phyloP scores from a whole-genome alignment of 2,888 invertebrate species.

The Nipponacmea schrenckii region DNA sequence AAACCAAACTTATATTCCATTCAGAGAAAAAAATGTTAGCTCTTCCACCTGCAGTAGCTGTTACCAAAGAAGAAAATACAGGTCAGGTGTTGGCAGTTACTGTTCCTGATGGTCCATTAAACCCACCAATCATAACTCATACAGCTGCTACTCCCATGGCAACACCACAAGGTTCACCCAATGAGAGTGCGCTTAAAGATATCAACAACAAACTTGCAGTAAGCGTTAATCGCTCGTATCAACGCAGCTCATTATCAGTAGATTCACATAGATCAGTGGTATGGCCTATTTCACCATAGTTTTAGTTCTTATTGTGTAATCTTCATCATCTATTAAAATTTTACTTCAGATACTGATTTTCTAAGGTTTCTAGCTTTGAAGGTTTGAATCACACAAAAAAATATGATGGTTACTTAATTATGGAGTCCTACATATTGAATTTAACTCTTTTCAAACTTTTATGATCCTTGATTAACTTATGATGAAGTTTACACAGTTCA shows the following conservation, averaged over 20 bases:
- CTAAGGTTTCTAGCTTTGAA: too few species aligned
- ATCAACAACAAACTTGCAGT: constrained; percentile 72
- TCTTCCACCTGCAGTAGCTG: constrained; percentile 59
- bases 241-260: constrained; percentile 62
- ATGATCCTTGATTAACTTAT: too few species aligned
- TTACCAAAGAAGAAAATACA: constrained; percentile 66
- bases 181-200: constrained; percentile 85
- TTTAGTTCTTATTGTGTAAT: not conserved
- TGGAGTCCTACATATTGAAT: too few species aligned
- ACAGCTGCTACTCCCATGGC: constrained; percentile 90
- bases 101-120: constrained; percentile 44
- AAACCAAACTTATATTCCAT: constrained; percentile 7
- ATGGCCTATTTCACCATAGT: constrained; percentile 23
- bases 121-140: constrained; percentile 83
- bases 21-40: constrained; percentile 77
- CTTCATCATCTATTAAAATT: not conserved
- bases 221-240: constrained; percentile 57
- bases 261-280: constrained; percentile 61
- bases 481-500: too few species aligned
- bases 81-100: constrained; percentile 32
- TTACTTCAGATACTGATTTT: too few species aligned
- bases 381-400: too few species aligned
- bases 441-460: too few species aligned
- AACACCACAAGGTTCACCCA: constrained; percentile 86
- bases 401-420: too few species aligned